phyloP scores from a whole-genome alignment of 2,888 invertebrate genomes.

The Tiliacea aurago region DNA sequence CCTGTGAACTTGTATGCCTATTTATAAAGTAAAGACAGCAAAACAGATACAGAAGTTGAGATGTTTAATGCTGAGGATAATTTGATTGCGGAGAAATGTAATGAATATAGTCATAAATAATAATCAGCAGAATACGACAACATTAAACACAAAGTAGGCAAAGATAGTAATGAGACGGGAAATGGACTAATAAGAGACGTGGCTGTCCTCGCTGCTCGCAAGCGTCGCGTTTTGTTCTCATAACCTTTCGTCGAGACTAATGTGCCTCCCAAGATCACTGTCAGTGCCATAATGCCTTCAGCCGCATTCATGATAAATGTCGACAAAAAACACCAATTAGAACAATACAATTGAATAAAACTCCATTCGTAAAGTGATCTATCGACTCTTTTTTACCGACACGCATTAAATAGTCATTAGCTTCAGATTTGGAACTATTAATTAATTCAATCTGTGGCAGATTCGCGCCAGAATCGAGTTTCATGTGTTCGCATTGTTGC shows the following conservation, averaged over 20 bases:
- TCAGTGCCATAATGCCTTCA: constrained; percentile 73
- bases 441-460: constrained; percentile 77
- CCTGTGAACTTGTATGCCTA: constrained; percentile 34
- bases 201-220: constrained; percentile 42
- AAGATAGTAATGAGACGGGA: constrained; percentile 47
- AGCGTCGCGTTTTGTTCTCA: constrained; percentile 61
- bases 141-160: constrained; percentile 31
- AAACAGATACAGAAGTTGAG: constrained; percentile 7
- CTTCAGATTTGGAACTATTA: constrained; percentile 76
- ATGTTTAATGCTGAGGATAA: constrained; percentile 8
- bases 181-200: constrained; percentile 53
- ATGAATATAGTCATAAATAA: constrained; percentile 29
- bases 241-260: constrained; percentile 77
- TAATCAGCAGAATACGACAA: constrained; percentile 26
- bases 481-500: constrained; percentile 74
- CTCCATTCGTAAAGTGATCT: constrained; percentile 67
- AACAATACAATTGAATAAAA: constrained; percentile 81
- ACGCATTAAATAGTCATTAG: constrained; percentile 82
- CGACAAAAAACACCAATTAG: constrained; percentile 80
- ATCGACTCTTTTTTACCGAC: constrained; percentile 71
- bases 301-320: constrained; percentile 74
- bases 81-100: constrained; percentile 17
- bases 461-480: constrained; percentile 66
- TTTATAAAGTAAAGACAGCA: constrained; percentile 34
- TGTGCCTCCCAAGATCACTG: constrained; percentile 75